Base-by-base conservation (phyloP, 1,140 invertebrate species). In the Thaumetopoea pityocampa region DNA sequence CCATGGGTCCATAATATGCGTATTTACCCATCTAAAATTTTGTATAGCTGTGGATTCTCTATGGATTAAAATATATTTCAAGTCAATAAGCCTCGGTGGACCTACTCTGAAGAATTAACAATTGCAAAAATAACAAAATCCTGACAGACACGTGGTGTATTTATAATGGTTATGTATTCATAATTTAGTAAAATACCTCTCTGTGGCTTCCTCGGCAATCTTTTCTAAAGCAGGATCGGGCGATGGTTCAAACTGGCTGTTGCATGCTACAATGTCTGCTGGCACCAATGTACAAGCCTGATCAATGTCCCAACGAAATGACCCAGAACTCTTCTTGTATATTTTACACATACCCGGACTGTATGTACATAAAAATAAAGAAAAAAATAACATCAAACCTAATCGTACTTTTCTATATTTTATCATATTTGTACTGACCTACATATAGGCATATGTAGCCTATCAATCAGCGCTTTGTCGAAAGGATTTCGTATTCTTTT, bases 311-410 rank as follows among this genome's bases (percentile, higher is more conserved):
- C 83, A 86, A 45, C 68, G 59, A 48, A 86, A 77, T 1, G 67
- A 49, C 20, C 80, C 66, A 55, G 52, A 61, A 33, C 48, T 61
- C 54, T 70, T 74, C 54, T 84, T 84, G 29, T 84, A 84, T 37
- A 84, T 82, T 60, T 84, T 85, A 50, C 82, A 85, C 85, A 86
- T 86, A 10, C 81, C 77, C 26, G 85, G 85, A 51, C 85, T 86
- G 51, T 9, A 68, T 65, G 40, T 7, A 53, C 6, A 44, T 16
- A 29, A 40, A 44, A n/a, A 28, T 27, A 20, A 11, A 22, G 38
- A 40, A 48, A 24, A 48, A 20, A 12, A 24, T 14, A 17, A 19
- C 7, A 34, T 29, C 9, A 22, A 10, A 43, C 8, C n/a, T n/a
- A n/a, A n/a, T n/a, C n/a, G n/a, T n/a, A n/a, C n/a, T n/a, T n/a